phyloP scores from a whole-genome alignment of 2,797 vertebrate species.

The Cottoperca gobio region DNA sequence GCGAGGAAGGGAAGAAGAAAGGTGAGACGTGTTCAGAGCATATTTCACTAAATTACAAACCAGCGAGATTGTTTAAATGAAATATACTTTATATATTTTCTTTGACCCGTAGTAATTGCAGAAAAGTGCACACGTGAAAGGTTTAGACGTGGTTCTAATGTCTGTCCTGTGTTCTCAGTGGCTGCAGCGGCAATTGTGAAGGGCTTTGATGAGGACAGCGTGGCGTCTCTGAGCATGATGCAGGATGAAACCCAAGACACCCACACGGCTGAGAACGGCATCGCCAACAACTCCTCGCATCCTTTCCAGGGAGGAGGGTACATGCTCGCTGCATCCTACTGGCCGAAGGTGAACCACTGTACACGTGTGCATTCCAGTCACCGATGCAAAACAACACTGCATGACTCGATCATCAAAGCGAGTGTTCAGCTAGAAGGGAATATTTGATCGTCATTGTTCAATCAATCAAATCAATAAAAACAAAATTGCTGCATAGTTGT shows the following conservation, averaged over 20 bases:
- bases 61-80: background rate
- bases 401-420: background rate
- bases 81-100: no score
- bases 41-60: background rate
- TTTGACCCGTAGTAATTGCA: no score
- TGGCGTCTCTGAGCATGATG: conserved; percentile 92
- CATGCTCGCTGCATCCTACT: conserved; percentile 96
- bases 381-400: background rate
- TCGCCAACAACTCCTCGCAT: conserved; percentile 87
- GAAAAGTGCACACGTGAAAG: background rate
- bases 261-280: conserved; percentile 92
- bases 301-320: conserved; percentile 93
- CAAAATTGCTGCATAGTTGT: background rate
- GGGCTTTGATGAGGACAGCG: conserved; percentile 97
- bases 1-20: conserved; percentile 91
- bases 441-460: background rate
- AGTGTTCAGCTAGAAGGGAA: background rate
- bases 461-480: background rate
- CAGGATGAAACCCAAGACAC: conserved; percentile 96
- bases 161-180: conserved; percentile 68
- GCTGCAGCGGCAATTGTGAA: conserved; percentile 88
- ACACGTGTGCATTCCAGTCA: background rate
- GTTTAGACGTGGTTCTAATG: background rate
- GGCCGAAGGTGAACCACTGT: conserved; percentile 92
- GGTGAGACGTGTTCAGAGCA: no score